phyloP scores from a whole-genome alignment of 2,113 vertebrate species.

The Glaucomys volans region DNA sequence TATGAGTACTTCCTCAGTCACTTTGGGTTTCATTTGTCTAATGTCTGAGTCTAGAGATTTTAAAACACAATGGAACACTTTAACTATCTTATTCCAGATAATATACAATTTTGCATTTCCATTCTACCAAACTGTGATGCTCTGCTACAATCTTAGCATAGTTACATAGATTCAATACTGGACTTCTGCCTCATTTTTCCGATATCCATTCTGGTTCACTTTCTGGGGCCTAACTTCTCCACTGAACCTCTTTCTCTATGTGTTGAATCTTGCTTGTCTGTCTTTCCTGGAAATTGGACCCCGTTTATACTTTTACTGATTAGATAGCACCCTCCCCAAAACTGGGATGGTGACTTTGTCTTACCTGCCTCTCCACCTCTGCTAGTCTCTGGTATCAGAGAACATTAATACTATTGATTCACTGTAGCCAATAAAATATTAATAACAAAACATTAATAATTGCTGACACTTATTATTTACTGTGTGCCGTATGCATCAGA shows the following conservation, averaged over 20 bases:
- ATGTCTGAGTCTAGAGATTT: slow-evolving; percentile 20
- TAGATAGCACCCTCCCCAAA: not conserved
- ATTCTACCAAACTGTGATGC: not conserved
- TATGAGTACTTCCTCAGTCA: slow-evolving; percentile 31
- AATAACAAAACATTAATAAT: not conserved
- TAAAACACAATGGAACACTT: not conserved
- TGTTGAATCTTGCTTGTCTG: not conserved
- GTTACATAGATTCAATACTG: not conserved
- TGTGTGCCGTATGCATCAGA: not conserved
- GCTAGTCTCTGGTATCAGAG: not conserved
- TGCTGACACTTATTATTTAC: not conserved
- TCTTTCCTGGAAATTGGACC: not conserved
- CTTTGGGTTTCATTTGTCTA: slow-evolving; percentile 55
- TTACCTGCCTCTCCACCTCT: not conserved
- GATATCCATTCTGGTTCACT: not conserved
- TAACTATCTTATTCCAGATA: slow-evolving; percentile 20
- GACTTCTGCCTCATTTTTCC: not conserved
- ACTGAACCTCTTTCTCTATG: not conserved
- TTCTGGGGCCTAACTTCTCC: not conserved
- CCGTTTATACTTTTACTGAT: not conserved
- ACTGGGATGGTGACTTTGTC: not conserved
- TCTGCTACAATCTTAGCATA: not conserved
- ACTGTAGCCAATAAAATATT: too few relatives aligned
- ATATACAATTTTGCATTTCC: not conserved
- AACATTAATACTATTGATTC: too few relatives aligned